A percentile compares a stretch with the other conserved stretches of the same genome.
These are phyloP conservation scores for Linurgus olivaceus DNA, from an alignment of 2,797 vertebrate species.

Conservation along the genomic window DNA sequence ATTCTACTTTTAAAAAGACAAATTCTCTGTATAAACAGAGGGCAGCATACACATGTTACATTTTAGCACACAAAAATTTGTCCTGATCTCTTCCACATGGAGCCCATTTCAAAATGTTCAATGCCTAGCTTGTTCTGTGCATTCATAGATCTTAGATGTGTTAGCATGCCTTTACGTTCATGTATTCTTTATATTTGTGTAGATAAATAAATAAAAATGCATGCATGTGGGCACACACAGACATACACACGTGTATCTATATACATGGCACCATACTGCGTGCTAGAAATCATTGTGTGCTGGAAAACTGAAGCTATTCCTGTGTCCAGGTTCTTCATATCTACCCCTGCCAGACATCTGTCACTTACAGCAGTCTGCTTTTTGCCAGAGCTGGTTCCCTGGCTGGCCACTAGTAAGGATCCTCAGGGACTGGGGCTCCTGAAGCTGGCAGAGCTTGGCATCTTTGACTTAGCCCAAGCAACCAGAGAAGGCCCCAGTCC, in stretches of 20 bases:
- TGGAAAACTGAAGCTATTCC: neutral
- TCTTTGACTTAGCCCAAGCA: neutral
- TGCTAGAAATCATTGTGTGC: neutral
- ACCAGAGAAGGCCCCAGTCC: too few relatives aligned
- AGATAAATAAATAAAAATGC: neutral
- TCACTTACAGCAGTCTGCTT: neutral
- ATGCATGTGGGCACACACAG: neutral
- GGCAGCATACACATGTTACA: rapidly evolving
- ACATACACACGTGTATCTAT: neutral
- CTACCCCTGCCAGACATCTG: neutral
- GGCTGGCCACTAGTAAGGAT: neutral
- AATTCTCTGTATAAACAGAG: neutral
- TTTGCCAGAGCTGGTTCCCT: neutral
- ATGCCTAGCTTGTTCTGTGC: neutral
- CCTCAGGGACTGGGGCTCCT: neutral
- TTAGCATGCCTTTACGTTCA: neutral
- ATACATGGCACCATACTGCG: neutral
- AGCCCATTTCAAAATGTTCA: neutral
- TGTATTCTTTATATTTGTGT: neutral
- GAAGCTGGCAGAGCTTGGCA: neutral
- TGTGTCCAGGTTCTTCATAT: neutral
- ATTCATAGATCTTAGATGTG: neutral
- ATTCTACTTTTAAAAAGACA: neutral
- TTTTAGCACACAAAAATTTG: neutral
- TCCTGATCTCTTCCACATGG: neutral